Percentiles rank a stretch among this genome's conserved stretches.
Conservation (phyloP, 2,113 vertebrate genomes). For the Clarias gariepinus region DNA sequence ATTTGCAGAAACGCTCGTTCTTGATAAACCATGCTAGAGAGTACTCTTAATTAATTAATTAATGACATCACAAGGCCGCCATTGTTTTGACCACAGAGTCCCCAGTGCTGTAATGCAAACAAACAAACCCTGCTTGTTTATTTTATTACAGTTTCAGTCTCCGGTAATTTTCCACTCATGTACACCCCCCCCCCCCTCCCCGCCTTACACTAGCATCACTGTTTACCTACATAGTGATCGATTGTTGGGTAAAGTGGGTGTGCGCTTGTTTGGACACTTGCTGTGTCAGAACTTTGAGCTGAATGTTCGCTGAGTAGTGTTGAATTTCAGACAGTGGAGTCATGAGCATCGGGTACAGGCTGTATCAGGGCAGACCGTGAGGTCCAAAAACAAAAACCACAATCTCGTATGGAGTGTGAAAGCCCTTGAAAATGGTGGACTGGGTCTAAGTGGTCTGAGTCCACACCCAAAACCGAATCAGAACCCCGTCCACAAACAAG, state of each 20-base stretch:
- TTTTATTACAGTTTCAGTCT: not conserved
- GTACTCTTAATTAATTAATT: not conserved
- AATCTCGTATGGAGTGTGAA: not conserved
- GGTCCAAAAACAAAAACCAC: not conserved
- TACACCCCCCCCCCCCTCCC: not conserved
- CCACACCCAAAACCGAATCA: no score
- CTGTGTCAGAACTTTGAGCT: not conserved
- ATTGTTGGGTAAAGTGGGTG: not conserved
- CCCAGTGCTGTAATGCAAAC: not conserved
- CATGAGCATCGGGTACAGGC: not conserved
- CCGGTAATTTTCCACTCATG: not conserved
- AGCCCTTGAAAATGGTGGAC: not conserved
- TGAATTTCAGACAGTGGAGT: not conserved
- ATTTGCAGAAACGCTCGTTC: not conserved
- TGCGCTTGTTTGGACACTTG: not conserved
- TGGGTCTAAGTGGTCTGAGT: not conserved
- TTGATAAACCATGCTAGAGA: not conserved
- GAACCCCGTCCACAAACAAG: not conserved
- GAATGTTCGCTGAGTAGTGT: not conserved
- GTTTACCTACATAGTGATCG: not conserved
- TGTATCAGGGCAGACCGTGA: not conserved
- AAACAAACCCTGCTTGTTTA: not conserved
- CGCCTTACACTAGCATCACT: not conserved
- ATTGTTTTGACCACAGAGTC: not conserved
- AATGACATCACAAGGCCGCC: not conserved